Base-by-base conservation (phyloP, 2,888 invertebrate species). In the Melangyna quadrimaculata region DNA sequence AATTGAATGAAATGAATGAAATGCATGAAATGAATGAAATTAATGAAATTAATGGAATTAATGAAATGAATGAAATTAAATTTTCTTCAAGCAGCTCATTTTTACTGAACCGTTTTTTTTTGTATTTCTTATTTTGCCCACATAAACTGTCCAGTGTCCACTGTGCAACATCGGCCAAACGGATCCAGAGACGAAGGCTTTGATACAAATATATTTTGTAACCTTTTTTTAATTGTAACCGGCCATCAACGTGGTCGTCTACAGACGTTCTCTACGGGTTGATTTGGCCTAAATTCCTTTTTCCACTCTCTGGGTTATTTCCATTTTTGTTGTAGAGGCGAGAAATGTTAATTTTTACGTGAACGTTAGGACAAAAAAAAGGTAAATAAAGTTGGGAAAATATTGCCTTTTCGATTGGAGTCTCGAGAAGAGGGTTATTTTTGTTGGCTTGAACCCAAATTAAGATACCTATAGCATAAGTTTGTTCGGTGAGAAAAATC, bases 291-390 rank as follows among this genome's bases (percentile, higher is more conserved):
- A 69, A 75, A 69, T 84, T 77, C 9, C 8, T 59, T 37, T 3
- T 37, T 45, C 53, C 32, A 19, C 71, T 79, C 80, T 84, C 84
- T 80, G 67, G 75, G 75, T 80, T 84, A 80, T 84, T 80, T 84
- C 80, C 80, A 84, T 74, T 74, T 48, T 40, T 75, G 63, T 35
- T 10, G 63, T 27, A n/a, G 45, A 67, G 59, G 59, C 77, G 72
- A 72, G 71, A 77, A 43, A 77, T 82, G 71, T 57, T 70, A 81
- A 71, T 71, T 63, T 75, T 32, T 9, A 37, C 40, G 29, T 63
- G 32, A 45, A 27, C 22, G n/a, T 65, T n/a, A n/a, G n/a, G n/a
- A 22, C 51, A 69, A 37, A 24, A n/a, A 10, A 37, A 12, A 10
- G 14, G 43, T 17, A 14, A 55, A 63, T 19, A 53, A 37, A 71